Percentiles rank a stretch among this genome's conserved stretches.
phyloP scores from a whole-genome alignment of 1,140 invertebrate species.

The Aphaenogaster floridana region DNA sequence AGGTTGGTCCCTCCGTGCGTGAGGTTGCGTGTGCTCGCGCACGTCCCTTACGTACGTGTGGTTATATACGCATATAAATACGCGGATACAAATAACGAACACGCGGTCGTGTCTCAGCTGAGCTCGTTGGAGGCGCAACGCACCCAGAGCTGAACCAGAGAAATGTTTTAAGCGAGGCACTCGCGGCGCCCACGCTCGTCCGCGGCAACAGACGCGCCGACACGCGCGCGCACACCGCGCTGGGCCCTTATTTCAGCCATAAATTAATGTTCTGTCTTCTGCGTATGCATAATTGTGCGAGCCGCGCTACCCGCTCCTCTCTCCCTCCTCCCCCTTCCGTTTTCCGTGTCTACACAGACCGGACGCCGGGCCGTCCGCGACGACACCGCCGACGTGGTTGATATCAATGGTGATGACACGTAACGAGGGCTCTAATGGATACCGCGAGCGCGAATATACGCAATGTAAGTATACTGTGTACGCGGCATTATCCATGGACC shows the following conservation, averaged over 20 bases:
- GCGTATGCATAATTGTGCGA: slow-evolving; percentile 85
- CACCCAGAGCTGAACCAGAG: slow-evolving; percentile 83
- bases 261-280: slow-evolving; percentile 86
- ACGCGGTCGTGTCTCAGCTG: slow-evolving; percentile 79
- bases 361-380: slow-evolving; percentile 51
- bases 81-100: slow-evolving; percentile 87
- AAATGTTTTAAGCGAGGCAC: slow-evolving; percentile 86
- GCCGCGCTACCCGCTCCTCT: slow-evolving; percentile 52
- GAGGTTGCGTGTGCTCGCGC: slow-evolving; percentile 8
- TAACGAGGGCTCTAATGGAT: slow-evolving; percentile 81
- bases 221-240: slow-evolving; percentile 84
- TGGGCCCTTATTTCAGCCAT: slow-evolving; percentile 85
- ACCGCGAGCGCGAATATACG: slow-evolving; percentile 66
- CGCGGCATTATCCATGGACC: slow-evolving; percentile 27
- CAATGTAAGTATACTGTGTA: slow-evolving; percentile 63
- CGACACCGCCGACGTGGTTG: slow-evolving; percentile 70
- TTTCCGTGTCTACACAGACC: slow-evolving; percentile 64
- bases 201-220: slow-evolving; percentile 84
- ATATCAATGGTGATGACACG: slow-evolving; percentile 81
- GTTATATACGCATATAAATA: slow-evolving; percentile 77
- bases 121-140: slow-evolving; percentile 71
- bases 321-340: neutral
- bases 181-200: slow-evolving; percentile 83
- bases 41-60: slow-evolving; percentile 40
- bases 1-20: slow-evolving; percentile 57